Percentiles rank a stretch among this genome's conserved stretches.
Evolutionary conservation across 2,888 invertebrate genomes (phyloP).

Genomic region (Xanthostigma xanthostigma): DNA sequence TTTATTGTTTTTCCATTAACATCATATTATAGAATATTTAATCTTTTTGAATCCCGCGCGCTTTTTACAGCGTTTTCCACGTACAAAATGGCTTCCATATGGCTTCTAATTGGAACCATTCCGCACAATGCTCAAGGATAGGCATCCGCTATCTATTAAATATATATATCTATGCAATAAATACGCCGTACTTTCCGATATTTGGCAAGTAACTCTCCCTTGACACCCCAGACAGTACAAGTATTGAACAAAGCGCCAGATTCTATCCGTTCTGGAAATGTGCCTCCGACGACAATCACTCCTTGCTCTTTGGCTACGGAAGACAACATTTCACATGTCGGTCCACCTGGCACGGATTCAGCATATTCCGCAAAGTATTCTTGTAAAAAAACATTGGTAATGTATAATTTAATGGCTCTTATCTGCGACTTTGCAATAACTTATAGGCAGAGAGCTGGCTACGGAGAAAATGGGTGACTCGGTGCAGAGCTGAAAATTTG

Average conservation of each 20-base stretch:
- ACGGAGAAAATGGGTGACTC: too few species aligned
- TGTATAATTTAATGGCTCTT: not conserved
- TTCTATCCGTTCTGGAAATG: slow-evolving; percentile 66
- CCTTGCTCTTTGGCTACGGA: slow-evolving; percentile 58
- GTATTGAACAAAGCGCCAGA: slow-evolving; percentile 65
- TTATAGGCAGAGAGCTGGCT: too few species aligned
- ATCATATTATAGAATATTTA: too few species aligned
- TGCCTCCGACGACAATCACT: slow-evolving; percentile 77
- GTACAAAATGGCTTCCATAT: too few species aligned
- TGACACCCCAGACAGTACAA: slow-evolving; percentile 68
- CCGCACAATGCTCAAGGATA: too few species aligned
- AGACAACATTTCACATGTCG: slow-evolving; percentile 56
- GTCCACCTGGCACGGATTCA: slow-evolving; percentile 66
- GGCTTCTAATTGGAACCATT: too few species aligned
- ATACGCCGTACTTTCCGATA: slow-evolving; percentile 56
- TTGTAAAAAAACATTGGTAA: slow-evolving; percentile 11
- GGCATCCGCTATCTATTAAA: too few species aligned
- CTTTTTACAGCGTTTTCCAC: too few species aligned
- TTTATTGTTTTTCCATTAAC: too few species aligned
- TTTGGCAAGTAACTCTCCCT: slow-evolving; percentile 62
- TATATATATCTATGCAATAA: too few species aligned
- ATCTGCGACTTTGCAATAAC: not conserved
- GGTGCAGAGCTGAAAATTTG: too few species aligned
- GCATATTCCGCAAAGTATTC: slow-evolving; percentile 74
- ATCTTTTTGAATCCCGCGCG: too few species aligned